Evolutionary conservation across 2,113 vertebrate genomes (phyloP).

Genomic region (Nothocercus julius): DNA sequence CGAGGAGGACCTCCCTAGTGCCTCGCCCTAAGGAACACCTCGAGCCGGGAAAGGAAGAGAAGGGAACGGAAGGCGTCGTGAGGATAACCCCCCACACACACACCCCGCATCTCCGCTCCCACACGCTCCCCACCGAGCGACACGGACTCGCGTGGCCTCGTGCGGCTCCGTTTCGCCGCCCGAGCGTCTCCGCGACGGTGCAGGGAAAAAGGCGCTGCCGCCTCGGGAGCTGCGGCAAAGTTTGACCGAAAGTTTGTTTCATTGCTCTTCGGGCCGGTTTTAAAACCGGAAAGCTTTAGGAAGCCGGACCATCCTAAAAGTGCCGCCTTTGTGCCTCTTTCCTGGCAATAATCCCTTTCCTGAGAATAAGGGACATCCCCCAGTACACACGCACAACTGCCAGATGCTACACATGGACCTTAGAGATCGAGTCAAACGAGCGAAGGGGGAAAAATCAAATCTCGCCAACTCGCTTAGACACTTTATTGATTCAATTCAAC

Average conservation of each 20-base stretch:
- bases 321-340: conserved; percentile 51
- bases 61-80: no score
- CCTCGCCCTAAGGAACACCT: background rate
- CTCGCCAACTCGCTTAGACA: background rate
- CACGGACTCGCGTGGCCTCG: background rate
- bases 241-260: conserved; percentile 4
- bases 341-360: conserved; percentile 22
- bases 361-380: background rate
- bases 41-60: background rate
- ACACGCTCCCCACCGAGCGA: background rate
- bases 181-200: background rate
- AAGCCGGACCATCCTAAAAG: conserved; percentile 5
- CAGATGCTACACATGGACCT: background rate
- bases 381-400: background rate
- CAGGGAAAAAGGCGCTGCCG: no score
- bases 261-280: background rate
- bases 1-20: background rate
- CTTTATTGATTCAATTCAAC: background rate
- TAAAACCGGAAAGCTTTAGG: background rate
- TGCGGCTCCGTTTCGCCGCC: background rate
- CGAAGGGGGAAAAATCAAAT: background rate
- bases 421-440: background rate
- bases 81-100: no score
- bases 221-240: background rate
- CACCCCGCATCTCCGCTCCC: background rate